Percentiles rank a stretch among this genome's conserved stretches.
These are phyloP conservation scores for Kobus ellipsiprymnus DNA, from an alignment of 2,113 vertebrate species.

Conservation along the genomic window DNA sequence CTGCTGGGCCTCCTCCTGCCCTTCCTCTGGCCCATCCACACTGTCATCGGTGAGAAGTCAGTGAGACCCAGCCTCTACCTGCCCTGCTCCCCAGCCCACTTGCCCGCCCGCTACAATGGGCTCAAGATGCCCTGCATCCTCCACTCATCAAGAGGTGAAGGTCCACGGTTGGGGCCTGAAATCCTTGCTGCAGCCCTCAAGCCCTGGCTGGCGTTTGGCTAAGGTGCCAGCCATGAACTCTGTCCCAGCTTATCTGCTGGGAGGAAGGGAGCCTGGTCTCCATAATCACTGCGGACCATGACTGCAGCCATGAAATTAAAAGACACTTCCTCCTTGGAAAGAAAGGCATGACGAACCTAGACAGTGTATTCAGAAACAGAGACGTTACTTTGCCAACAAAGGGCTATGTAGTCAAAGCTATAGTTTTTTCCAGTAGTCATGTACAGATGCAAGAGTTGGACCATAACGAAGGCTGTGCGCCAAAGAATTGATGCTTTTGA, in stretches of 20 bases:
- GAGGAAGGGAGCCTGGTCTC: neutral
- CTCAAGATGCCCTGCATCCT: neutral
- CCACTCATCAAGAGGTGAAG: neutral
- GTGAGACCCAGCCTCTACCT: neutral
- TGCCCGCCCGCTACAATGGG: accelerated
- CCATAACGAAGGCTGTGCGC: neutral
- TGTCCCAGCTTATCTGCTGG: neutral
- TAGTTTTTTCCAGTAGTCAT: neutral
- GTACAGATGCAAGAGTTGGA: neutral
- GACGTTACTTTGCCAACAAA: neutral
- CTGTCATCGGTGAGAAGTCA: no score
- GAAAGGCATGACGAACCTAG: neutral
- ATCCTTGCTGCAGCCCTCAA: neutral
- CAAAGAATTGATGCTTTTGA: no score
- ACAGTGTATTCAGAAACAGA: neutral
- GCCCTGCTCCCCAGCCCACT: no score
- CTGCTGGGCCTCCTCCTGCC: constrained; percentile 69
- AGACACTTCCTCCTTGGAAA: neutral
- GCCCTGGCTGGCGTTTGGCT: neutral
- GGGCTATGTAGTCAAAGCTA: neutral
- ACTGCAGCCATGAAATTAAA: neutral
- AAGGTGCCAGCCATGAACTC: neutral
- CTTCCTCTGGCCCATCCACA: neutral
- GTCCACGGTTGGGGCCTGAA: neutral
- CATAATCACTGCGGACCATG: neutral